Evolutionary conservation across 2,113 vertebrate genomes (phyloP).

Genomic region (Melanerpes aurifrons): DNA sequence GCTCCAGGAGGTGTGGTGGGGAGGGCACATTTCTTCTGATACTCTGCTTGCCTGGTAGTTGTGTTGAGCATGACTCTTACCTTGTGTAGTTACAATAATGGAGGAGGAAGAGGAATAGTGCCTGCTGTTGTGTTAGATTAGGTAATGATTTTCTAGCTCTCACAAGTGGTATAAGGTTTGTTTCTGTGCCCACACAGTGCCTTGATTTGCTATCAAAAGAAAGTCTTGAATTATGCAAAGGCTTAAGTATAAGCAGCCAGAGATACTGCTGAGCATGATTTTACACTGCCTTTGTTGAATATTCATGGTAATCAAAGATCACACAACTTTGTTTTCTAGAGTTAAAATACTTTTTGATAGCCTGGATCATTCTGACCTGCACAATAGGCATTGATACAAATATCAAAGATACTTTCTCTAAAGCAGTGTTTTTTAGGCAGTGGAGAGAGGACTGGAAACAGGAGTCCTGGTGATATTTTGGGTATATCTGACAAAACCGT

Average conservation of each 20-base stretch:
- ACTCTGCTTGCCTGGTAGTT: background rate
- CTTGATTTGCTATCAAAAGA: background rate
- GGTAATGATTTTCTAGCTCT: slow-evolving; percentile 34
- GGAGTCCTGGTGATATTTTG: background rate
- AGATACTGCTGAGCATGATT: background rate
- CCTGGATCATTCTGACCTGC: background rate
- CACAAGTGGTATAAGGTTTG: background rate
- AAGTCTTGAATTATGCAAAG: slow-evolving; percentile 30
- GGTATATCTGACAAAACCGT: background rate
- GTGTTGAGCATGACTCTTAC: background rate
- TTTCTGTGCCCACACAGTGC: background rate
- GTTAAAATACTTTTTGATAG: background rate
- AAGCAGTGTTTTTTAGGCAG: background rate
- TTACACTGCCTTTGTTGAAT: background rate
- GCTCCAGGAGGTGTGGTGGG: background rate
- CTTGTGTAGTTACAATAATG: background rate
- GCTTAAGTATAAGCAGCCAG: background rate
- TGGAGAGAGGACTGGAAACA: background rate
- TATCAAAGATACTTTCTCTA: background rate
- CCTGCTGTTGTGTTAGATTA: slow-evolving; percentile 26
- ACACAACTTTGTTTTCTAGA: background rate
- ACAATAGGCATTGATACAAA: background rate
- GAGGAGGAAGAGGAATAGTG: slow-evolving; percentile 5
- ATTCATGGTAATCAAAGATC: background rate
- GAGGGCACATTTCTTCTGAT: background rate